Evolutionary conservation across 2,797 vertebrate species (phyloP).

Genomic region (Carduelis carduelis): DNA sequence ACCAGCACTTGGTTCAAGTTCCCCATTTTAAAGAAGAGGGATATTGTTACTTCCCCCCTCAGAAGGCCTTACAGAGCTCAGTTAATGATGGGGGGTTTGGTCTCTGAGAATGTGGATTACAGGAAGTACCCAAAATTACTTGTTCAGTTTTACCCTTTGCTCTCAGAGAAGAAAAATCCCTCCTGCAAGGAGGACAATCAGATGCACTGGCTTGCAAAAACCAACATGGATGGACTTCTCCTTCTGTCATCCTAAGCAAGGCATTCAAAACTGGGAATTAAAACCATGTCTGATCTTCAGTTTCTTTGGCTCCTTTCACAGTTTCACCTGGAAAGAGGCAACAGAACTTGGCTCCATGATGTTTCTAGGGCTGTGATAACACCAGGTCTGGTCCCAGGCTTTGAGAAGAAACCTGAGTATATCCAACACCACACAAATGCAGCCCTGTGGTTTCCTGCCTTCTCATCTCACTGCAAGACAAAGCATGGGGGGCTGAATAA

Average conservation of each 20-base stretch:
- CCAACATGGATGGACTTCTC: accelerated
- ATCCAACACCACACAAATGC: not conserved
- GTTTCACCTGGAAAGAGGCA: not conserved
- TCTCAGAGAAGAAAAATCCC: not conserved
- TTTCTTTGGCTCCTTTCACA: not conserved
- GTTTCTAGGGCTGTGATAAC: not conserved
- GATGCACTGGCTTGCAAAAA: not conserved
- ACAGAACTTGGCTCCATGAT: not conserved
- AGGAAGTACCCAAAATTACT: not conserved
- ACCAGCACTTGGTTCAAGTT: not conserved
- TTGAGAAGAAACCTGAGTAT: not conserved
- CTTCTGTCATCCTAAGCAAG: not conserved
- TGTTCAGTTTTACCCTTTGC: not conserved
- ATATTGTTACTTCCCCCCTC: constrained; percentile 11
- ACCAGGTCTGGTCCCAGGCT: not conserved
- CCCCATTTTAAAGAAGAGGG: not conserved
- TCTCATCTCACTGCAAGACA: not conserved
- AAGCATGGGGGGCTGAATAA: not conserved
- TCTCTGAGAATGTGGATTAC: not conserved
- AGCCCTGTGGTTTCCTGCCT: not conserved
- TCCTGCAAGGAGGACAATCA: not conserved
- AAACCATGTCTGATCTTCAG: not conserved
- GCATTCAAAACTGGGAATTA: not conserved
- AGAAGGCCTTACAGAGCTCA: not conserved
- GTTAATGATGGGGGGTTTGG: not conserved